Evolutionary conservation across 2,113 vertebrate genomes (phyloP).

Genomic region (Caracal caracal): DNA sequence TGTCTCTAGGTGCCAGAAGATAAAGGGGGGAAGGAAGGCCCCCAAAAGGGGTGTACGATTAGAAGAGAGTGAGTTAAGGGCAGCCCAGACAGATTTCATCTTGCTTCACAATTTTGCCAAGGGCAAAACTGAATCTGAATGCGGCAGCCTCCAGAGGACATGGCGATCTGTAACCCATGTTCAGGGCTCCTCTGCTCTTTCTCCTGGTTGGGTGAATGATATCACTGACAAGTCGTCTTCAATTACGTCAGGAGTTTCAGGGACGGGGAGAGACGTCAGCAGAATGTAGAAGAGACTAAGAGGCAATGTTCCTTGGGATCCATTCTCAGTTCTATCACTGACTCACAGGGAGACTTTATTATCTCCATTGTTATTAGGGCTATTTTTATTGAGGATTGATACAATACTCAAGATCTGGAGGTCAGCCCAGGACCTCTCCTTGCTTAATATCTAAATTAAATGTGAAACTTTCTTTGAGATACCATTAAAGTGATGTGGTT

Average conservation of each 20-base stretch:
- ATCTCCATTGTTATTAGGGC: slow-evolving; percentile 44
- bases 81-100: not conserved
- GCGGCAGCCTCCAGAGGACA: not conserved
- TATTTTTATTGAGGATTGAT: slow-evolving; percentile 29
- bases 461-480: slow-evolving; percentile 21
- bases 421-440: slow-evolving; percentile 23
- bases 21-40: not conserved
- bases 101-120: not conserved
- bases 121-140: not conserved
- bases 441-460: slow-evolving; percentile 55
- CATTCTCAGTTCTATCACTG: slow-evolving; percentile 60
- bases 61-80: not conserved
- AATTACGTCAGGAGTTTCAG: slow-evolving; percentile 69
- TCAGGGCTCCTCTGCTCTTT: not conserved
- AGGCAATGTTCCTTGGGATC: slow-evolving; percentile 67
- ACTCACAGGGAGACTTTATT: slow-evolving; percentile 57
- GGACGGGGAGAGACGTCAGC: slow-evolving; percentile 41
- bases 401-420: slow-evolving; percentile 23
- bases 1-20: not conserved
- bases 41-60: not conserved
- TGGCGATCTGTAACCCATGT: not conserved
- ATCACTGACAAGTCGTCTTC: slow-evolving; percentile 73
- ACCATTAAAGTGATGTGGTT: not conserved
- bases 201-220: slow-evolving; percentile 54
- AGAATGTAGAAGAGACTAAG: slow-evolving; percentile 64